phyloP scores from a whole-genome alignment of 2,113 vertebrate species.

The Miniopterus natalensis region DNA sequence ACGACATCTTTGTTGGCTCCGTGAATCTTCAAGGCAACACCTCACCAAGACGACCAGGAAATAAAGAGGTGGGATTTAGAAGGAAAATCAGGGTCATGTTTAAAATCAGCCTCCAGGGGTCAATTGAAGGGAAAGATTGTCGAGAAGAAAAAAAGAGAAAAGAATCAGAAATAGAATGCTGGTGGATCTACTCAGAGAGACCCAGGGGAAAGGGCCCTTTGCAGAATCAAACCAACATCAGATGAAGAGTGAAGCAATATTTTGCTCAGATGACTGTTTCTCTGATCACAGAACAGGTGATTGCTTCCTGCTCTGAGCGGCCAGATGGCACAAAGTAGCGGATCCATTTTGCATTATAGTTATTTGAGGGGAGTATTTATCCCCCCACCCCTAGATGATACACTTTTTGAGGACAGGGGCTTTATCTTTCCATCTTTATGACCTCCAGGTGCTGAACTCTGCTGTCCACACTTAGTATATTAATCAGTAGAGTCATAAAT shows the following conservation, averaged over 20 bases:
- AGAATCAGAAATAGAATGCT: neutral
- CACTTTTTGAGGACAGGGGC: neutral
- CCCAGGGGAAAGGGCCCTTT: neutral
- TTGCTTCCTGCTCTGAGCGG: neutral
- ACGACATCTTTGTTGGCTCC: neutral
- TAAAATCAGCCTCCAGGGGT: neutral
- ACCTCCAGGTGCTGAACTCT: neutral
- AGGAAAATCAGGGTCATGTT: neutral
- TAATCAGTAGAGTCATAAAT: neutral
- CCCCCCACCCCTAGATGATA: neutral
- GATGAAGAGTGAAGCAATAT: neutral
- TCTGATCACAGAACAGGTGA: neutral
- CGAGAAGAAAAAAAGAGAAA: neutral
- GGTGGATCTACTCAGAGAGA: neutral
- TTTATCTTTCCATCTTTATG: neutral
- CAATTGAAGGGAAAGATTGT: neutral
- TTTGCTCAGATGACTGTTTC: neutral
- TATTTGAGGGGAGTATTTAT: neutral
- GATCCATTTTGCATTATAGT: neutral
- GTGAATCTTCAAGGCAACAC: neutral
- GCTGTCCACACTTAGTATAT: neutral
- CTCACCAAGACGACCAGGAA: neutral
- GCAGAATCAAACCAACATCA: neutral
- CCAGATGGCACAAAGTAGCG: accelerated
- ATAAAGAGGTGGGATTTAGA: neutral